Base-by-base conservation (phyloP, 2,888 invertebrate genomes). In the Lepetodrilus schrolli region DNA sequence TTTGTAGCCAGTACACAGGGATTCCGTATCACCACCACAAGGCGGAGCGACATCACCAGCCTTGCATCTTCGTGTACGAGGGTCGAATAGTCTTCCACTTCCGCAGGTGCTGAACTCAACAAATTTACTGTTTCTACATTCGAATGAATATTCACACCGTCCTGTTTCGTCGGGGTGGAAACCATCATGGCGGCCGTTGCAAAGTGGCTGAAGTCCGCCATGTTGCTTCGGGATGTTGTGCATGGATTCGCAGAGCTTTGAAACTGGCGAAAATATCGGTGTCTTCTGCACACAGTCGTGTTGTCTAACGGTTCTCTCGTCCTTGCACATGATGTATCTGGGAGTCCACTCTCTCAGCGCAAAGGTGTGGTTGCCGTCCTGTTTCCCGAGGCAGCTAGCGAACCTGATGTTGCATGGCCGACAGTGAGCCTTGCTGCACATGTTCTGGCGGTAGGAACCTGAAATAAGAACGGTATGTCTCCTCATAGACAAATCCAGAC, bases 381-480 rank as follows among this genome's bases (percentile, higher is more conserved):
- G 74, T 2, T 82, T 72, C 5, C 81, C 81, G 3, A 79, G 74
- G 78, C 86, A 86, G 38, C 79, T 82, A 38, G 75, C 82, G 66
- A 80, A 80, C 4, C 78, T 77, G 10, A 76, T 74, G 72, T 79
- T 74, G 72, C 84, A 83, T 23, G 78, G 77, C 10, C 75, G 73
- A 66, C 85, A 85, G n/a, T 77, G 43, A 1, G 77, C 48, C 26
- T 81, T 81, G 71, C 76, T 78, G 66, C 84, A 85, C 66, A 82
- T 80, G 48, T 85, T 83, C 68, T 84, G 82, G 3, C 82, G 80
- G 66, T 85, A 85, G 23, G 82, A 82, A 74, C 86, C 86, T 86
- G 69, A 2, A 73, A 74, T n/a, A 72, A n/a, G 50, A 69, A 36
- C 17, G 30, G 26, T 20, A 68, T 23, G 13, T n/a, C 1, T 37